These are phyloP conservation scores for Dipodomys merriami DNA, from an alignment of 2,113 vertebrate species.

Conservation along the genomic window DNA sequence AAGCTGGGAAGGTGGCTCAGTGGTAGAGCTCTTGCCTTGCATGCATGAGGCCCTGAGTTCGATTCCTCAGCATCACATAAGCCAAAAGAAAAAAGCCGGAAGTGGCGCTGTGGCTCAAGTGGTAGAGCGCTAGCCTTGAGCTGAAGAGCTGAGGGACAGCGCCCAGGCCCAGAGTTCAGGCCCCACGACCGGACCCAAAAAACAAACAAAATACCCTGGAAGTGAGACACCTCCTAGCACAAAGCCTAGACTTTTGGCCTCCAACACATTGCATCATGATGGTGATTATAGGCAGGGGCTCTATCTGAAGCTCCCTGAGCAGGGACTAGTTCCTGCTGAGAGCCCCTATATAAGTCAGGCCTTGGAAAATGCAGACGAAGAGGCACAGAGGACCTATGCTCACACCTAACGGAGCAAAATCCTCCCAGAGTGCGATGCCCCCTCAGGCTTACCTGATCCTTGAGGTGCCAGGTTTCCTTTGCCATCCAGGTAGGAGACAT, in stretches of 20 bases:
- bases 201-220: neutral
- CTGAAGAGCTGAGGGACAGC: too few relatives aligned
- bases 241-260: neutral
- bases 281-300: neutral
- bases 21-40: too few relatives aligned
- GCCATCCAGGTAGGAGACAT: constrained; percentile 94
- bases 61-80: too few relatives aligned
- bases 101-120: too few relatives aligned
- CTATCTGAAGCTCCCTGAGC: neutral
- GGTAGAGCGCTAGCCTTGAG: too few relatives aligned
- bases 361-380: neutral
- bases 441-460: constrained; percentile 87
- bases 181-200: too few relatives aligned
- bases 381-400: neutral
- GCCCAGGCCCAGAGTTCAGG: too few relatives aligned
- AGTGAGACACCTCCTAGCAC: neutral
- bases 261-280: neutral
- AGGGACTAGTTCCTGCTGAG: neutral
- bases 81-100: too few relatives aligned
- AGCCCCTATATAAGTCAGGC: neutral
- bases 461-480: constrained; percentile 94
- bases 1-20: too few relatives aligned
- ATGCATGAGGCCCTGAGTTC: too few relatives aligned
- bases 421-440: neutral
- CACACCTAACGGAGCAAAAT: neutral